These are phyloP conservation scores for Pholis gunnellus DNA, from an alignment of 2,113 vertebrate genomes.

Conservation along the genomic window DNA sequence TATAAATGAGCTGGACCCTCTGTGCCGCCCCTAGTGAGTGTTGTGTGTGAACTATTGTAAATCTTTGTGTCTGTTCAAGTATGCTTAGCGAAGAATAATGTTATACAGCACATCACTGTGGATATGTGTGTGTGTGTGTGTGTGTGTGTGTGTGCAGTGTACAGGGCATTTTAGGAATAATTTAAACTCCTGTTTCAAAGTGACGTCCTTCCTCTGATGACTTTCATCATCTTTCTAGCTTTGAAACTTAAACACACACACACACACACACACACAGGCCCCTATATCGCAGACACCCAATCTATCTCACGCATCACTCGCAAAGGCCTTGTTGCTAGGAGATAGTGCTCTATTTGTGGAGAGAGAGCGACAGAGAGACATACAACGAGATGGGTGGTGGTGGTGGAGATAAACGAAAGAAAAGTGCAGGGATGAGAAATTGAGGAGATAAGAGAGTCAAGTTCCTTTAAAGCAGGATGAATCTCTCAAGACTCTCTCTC, in stretches of 20 bases:
- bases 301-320: slow-evolving; percentile 70
- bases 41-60: slow-evolving; percentile 27
- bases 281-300: slow-evolving; percentile 60
- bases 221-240: slow-evolving; percentile 63
- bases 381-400: slow-evolving; percentile 13
- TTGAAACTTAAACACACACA: slow-evolving; percentile 40
- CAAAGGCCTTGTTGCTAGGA: slow-evolving; percentile 76
- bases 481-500: slow-evolving; percentile 28
- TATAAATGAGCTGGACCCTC: slow-evolving; percentile 38
- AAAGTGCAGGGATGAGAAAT: slow-evolving; percentile 47
- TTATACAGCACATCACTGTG: slow-evolving; percentile 3
- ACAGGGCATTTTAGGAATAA: slow-evolving; percentile 49
- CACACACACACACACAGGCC: slow-evolving; percentile 12
- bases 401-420: slow-evolving; percentile 17
- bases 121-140: slow-evolving; percentile 17
- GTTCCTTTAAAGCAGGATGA: slow-evolving; percentile 42
- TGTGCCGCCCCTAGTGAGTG: not conserved
- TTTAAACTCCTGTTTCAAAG: slow-evolving; percentile 59
- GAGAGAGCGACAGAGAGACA: slow-evolving; percentile 57
- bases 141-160: slow-evolving; percentile 13
- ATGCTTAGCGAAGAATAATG: slow-evolving; percentile 29
- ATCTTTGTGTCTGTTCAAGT: slow-evolving; percentile 10
- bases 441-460: slow-evolving; percentile 31
- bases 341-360: slow-evolving; percentile 75
- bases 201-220: slow-evolving; percentile 49